Percentiles rank a stretch among this genome's conserved stretches.
phyloP scores from a whole-genome alignment of 2,888 invertebrate species.

The Agrotis segetum region DNA sequence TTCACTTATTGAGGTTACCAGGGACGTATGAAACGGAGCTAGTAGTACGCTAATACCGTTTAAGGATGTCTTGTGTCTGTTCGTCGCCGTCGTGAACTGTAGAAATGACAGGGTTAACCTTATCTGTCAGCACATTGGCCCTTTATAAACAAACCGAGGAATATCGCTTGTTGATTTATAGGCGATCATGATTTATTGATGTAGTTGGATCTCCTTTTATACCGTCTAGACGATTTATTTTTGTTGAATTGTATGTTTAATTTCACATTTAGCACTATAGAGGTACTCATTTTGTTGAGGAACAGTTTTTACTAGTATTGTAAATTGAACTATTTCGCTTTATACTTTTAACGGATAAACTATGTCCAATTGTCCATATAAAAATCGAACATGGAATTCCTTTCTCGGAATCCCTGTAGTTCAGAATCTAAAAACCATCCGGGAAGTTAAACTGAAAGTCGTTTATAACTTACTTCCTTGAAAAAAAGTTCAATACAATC shows the following conservation, averaged over 20 bases:
- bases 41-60: conserved; percentile 61
- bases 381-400: no score
- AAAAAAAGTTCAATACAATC: no score
- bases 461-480: no score
- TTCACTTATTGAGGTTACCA: conserved; percentile 81
- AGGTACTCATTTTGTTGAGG: neutral
- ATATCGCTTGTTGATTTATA: conserved; percentile 54
- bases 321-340: neutral
- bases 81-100: conserved; percentile 33
- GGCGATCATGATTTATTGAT: conserved; percentile 51
- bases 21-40: conserved; percentile 73
- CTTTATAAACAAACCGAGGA: conserved; percentile 62
- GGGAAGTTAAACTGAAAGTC: no score
- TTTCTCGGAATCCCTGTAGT: no score
- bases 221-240: conserved; percentile 55
- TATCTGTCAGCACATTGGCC: conserved; percentile 64
- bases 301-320: conserved; percentile 3
- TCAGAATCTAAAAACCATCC: no score
- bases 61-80: conserved; percentile 52
- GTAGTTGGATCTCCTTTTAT: conserved; percentile 46
- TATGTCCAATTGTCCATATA: no score
- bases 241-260: conserved; percentile 31
- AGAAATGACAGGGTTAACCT: conserved; percentile 68
- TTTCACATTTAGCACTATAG: conserved; percentile 20
- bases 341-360: neutral